Evolutionary conservation across 2,888 invertebrate species (phyloP), one percentile per base, ranked within the genome.

Genomic region (Cheiracanthium punctorium): DNA sequence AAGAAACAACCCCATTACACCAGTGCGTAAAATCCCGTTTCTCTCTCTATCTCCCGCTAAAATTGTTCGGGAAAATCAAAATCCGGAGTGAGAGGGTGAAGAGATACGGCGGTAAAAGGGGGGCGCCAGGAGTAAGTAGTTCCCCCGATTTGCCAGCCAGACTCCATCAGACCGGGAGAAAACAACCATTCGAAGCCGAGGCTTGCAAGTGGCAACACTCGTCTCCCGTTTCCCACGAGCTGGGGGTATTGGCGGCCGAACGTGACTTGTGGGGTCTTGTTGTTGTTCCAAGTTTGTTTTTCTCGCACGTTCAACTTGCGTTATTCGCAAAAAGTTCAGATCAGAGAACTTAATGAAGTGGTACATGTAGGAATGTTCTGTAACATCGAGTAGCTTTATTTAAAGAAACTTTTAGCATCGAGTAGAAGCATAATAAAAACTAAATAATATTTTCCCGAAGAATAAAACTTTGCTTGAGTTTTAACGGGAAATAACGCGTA

Each of bases 31-130:
- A 48, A 48, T 48, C 43, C 17, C 12, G 7, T 10, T 10, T 10
- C 37, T 10, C 37, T 10, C 5, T 2, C 17, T 58, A 20, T 58
- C 58, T 58, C 1, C 58, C 58, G 4, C 24, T 58, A 58, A 58
- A 58, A 58, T 58, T 24, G 24, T 58, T 24, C 58, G 58, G 58
- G 58, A 58, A 58, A 58, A 58, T 58, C 58, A 48, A 58, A 58
- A 58, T 58, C 58, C 58, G 58, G 58, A 58, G 24, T 24, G 58
- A 5, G 48, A n/a, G 24, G 20, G 58, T 7, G 58, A 17, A 17
- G 24, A 24, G 58, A 24, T 24, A 24, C 1, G 58, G 24, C 14
- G 7, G 43, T 37, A 10, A 10, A 7, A 48, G n/a, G 43, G 58
- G 24, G 58, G 58, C 58, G 58, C 58, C 58, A 48, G 58, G 58